These are phyloP conservation scores for Polia nebulosa DNA, from an alignment of 2,888 invertebrate genomes.

Conservation along the genomic window DNA sequence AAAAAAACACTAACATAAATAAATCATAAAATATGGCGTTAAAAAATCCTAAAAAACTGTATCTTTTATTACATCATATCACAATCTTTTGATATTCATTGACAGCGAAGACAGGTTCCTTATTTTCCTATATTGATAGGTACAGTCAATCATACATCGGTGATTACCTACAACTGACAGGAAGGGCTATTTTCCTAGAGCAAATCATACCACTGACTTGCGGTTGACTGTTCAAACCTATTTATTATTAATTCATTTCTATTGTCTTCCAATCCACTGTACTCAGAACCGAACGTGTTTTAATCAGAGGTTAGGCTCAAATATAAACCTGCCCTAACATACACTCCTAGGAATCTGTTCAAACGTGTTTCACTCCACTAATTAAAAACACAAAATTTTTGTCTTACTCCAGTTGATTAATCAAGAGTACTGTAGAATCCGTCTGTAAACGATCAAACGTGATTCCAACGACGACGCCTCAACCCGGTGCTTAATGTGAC, in stretches of 20 bases:
- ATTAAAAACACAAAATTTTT: constrained; percentile 42
- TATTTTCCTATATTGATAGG: neutral
- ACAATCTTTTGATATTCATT: neutral
- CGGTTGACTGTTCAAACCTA: neutral
- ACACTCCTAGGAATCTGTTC: neutral
- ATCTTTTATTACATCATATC: too few species aligned
- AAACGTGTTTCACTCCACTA: constrained; percentile 47
- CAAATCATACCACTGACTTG: too few species aligned
- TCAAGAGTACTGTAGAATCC: constrained; percentile 18
- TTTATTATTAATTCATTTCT: neutral
- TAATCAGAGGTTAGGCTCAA: constrained; percentile 30
- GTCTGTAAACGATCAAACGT: constrained; percentile 35
- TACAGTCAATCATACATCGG: too few species aligned
- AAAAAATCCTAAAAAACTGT: too few species aligned
- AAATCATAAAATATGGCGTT: too few species aligned
- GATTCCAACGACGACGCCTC: constrained; percentile 5
- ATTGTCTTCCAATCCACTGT: neutral
- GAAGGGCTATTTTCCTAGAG: too few species aligned
- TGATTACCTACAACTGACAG: too few species aligned
- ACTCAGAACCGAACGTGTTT: constrained; percentile 2
- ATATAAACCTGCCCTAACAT: constrained; percentile 3
- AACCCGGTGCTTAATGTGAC: constrained; percentile 6
- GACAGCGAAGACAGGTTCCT: neutral
- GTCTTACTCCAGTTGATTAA: constrained; percentile 45
- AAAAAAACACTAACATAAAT: too few species aligned